Base-by-base conservation (phyloP, 2,797 vertebrate species). In the Emydoidea blandingii region DNA sequence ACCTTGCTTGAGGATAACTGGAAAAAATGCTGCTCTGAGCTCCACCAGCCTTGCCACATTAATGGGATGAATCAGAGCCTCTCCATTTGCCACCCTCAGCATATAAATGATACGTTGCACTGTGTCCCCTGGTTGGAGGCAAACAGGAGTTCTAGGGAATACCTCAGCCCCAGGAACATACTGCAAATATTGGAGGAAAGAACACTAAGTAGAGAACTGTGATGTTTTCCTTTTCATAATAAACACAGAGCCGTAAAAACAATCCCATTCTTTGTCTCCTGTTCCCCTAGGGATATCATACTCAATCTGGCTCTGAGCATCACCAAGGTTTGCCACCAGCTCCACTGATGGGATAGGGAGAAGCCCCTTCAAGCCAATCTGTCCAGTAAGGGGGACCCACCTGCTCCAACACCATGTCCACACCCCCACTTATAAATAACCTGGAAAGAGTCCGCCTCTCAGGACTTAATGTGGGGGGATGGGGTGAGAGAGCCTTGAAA, bases 161-260 rank as follows among this genome's bases (percentile, higher is more conserved):
- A 93, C 21, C 27, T 29, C 44, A 29, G 14, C 44, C 12, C 8
- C 12, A 27, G 29, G 27, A 14, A 49, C 47, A 47, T 72, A 41
- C 9, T 37, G 34, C 21, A 37, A 68, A 68, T 68, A 68, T 21
- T 68, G 65, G 65, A 41, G 19, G 83, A 79, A 88, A 88, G 47
- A 95, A 52, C 1, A 0, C 83, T 27, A 12, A 72, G 68, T 68
- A 92, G 49, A 5, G 12, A 74, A 80, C 65, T 59, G 31, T 25
- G 92, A 79, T 1, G 0, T 8, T 31, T 74, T 4, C 1, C 44
- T 72, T 84, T 94, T 83, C 86, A 49, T 11, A 79, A 4, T 57
- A 56, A 87, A n/a, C 74, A 76, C 93, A 68, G 89, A 96, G 94
- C 85, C 94, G 94, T 92, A 91, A 92, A 37, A 92, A 41, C 53